These are phyloP conservation scores for Campylomormyrus numenius DNA, from an alignment of 2,113 vertebrate genomes.

Conservation along the genomic window DNA sequence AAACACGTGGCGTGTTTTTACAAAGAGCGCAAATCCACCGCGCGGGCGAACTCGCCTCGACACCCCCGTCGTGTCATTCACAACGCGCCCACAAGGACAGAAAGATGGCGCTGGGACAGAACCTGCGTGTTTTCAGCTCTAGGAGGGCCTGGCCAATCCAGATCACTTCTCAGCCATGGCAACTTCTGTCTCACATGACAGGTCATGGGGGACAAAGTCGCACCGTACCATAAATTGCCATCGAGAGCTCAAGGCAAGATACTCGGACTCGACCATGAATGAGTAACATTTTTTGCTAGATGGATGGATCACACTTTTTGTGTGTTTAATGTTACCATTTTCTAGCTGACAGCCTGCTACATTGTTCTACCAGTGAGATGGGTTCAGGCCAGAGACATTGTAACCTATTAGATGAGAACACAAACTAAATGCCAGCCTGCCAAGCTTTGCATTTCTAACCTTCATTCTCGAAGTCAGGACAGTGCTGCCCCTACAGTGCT, in stretches of 20 bases:
- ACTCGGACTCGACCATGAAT: not conserved
- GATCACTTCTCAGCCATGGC: not conserved
- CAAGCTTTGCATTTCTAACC: not conserved
- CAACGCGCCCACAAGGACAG: not conserved
- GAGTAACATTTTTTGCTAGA: not conserved
- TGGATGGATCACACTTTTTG: not conserved
- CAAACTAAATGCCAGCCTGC: not conserved
- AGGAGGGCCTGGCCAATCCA: not conserved
- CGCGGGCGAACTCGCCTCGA: not conserved
- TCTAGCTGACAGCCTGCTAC: not conserved
- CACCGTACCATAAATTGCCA: not conserved
- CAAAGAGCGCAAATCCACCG: not conserved
- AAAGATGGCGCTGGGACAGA: not conserved
- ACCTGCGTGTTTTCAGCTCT: not conserved
- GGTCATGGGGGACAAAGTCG: not conserved
- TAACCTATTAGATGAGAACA: not conserved
- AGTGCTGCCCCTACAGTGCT: not conserved
- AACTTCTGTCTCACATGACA: not conserved
- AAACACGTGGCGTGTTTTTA: not conserved
- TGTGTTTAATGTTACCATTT: not conserved
- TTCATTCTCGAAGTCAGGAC: not conserved
- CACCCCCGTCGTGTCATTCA: not conserved
- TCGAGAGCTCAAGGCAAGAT: not conserved
- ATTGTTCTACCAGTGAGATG: not conserved
- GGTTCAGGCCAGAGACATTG: not conserved